These are phyloP conservation scores for Naja naja DNA, from an alignment of 2,113 vertebrate genomes.

Conservation along the genomic window DNA sequence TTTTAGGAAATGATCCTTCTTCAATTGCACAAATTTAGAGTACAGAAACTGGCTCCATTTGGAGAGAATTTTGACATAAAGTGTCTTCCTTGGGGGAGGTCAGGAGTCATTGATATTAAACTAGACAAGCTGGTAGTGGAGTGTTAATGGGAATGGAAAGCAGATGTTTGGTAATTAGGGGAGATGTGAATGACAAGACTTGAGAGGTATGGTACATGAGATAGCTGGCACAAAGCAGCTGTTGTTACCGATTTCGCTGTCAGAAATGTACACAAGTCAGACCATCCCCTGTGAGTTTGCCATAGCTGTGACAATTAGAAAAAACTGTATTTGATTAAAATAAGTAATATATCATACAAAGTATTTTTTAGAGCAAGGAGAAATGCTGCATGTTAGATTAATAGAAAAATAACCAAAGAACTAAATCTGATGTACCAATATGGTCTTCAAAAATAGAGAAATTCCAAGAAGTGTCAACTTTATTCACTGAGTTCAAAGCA, in stretches of 20 bases:
- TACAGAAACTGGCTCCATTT: constrained; percentile 67
- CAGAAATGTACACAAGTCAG: constrained; percentile 91
- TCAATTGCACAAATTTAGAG: constrained; percentile 53
- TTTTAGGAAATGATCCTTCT: constrained; percentile 51
- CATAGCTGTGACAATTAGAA: constrained; percentile 75
- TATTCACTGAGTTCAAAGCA: constrained; percentile 19
- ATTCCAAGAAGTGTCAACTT: constrained; percentile 9
- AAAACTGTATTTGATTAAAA: constrained; percentile 74
- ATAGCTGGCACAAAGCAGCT: constrained; percentile 92
- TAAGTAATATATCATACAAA: constrained; percentile 66
- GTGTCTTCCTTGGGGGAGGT: constrained; percentile 90
- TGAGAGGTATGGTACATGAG: constrained; percentile 86
- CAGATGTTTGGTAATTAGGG: constrained; percentile 99
- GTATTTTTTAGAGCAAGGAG: constrained; percentile 39
- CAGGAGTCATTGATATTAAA: constrained; percentile 92
- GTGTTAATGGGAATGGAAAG: constrained; percentile 95
- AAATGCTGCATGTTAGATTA: constrained; percentile 37
- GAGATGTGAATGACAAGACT: constrained; percentile 98
- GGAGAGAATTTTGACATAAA: constrained; percentile 83
- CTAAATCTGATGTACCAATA: neutral
- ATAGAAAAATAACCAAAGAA: neutral
- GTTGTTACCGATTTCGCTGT: constrained; percentile 89
- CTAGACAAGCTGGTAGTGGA: constrained; percentile 92
- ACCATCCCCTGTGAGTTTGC: constrained; percentile 82
- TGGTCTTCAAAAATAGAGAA: constrained; percentile 26